Evolutionary conservation across 1,140 invertebrate genomes (phyloP).

Genomic region (Eumeta japonica): DNA sequence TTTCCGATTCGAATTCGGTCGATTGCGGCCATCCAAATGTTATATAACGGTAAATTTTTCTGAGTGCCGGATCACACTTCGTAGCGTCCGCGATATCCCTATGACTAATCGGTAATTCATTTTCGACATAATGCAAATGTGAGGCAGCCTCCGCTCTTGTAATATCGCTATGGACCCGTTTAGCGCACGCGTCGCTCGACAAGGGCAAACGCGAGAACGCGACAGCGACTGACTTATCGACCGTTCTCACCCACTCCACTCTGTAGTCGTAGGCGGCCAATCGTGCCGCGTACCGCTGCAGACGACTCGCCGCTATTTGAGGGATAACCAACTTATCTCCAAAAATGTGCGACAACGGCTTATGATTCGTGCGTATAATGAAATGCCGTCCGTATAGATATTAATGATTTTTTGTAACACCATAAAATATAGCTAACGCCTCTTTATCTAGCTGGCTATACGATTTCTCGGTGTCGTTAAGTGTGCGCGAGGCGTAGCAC

Average conservation of each 20-base stretch:
- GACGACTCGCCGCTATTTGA: too few species aligned
- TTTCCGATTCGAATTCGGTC: constrained; percentile 2
- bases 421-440: constrained; percentile 45
- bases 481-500: constrained; percentile 40
- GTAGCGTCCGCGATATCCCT: neutral
- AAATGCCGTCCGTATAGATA: constrained; percentile 47
- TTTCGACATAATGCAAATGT: too few species aligned
- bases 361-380: too few species aligned
- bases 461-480: constrained; percentile 43
- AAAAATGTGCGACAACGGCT: too few species aligned
- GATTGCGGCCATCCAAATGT: too few species aligned
- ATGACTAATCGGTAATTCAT: neutral
- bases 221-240: neutral
- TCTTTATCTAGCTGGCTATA: constrained; percentile 57
- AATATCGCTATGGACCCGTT: neutral
- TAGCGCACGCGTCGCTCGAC: neutral
- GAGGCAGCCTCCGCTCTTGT: neutral
- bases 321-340: too few species aligned
- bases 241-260: neutral
- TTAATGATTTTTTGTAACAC: constrained; percentile 46
- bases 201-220: too few species aligned
- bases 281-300: too few species aligned
- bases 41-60: too few species aligned
- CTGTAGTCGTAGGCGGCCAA: neutral
- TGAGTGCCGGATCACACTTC: too few species aligned